Base-by-base conservation (phyloP, 1,140 invertebrate genomes). In the Paracyclopina nana region DNA sequence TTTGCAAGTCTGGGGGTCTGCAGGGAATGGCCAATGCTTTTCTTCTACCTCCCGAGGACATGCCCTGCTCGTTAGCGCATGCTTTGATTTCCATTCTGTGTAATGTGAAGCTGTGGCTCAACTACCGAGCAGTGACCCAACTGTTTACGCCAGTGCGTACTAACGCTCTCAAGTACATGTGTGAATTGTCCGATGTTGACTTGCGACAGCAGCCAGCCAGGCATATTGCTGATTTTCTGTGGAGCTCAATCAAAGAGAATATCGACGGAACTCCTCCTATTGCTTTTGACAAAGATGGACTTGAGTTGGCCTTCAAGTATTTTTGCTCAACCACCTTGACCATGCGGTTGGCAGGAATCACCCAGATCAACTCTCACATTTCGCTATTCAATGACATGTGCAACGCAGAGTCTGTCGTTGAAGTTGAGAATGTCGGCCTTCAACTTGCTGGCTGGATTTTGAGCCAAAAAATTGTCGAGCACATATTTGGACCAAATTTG, bases 401-500 rank as follows among this genome's bases (percentile, higher is more conserved):
- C 60, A 84, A 83, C 40, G 83, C 79, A 50, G 84, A 88, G 60
- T 78, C 79, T 1, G 72, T 83, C 1, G 72, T 79, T 5, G 82
- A 87, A 62, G 75, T 79, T 1, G 85, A 90, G 59, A 69, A 77
- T 30, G 75, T 86, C 46, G 84, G 84, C 0, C 78, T 82, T 53
- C 75, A 78, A 52, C 70, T 94, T 45, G 82, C 81, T 0, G 72
- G 79, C 51, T 94, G 87, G 87, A 64, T 95, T 5, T 78, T 84
- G 0, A 76, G 79, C 42, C 84, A 88, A 62, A 82, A 86, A 61
- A 87, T 95, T 45, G 82, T 94, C 56, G 80, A 86, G 58, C 85
- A 92, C 61, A 78, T 94, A 30, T 95, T 92, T 70, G 87, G 87
- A 29, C 88, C 87, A 40, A 94, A 94, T 71, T 69, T 92, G 48